A percentile compares a stretch with the other conserved stretches of the same genome.
Conservation (phyloP, 2,797 vertebrate genomes). For the Hyperoplus lanceolatus region DNA sequence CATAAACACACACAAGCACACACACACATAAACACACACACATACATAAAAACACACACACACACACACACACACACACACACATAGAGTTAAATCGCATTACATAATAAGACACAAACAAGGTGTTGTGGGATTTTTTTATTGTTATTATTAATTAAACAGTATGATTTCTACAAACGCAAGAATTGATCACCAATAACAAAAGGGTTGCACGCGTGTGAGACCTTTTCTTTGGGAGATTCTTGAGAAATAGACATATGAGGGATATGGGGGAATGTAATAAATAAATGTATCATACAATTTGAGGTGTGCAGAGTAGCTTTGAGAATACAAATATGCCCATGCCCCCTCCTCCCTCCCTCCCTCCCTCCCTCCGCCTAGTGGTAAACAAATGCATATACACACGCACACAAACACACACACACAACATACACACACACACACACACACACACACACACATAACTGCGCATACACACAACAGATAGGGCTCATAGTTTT, state of each 20-base stretch:
- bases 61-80: not conserved
- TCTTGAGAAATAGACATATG: constrained; percentile 78
- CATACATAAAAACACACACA: not conserved
- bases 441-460: constrained; percentile 18
- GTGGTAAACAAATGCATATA: constrained; percentile 35
- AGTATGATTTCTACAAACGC: constrained; percentile 83
- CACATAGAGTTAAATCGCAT: not conserved
- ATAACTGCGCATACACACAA: constrained; percentile 1
- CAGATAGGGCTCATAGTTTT: constrained; percentile 57
- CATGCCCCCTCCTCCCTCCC: constrained; percentile 38
- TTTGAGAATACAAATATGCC: constrained; percentile 77
- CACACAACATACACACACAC: constrained; percentile 11
- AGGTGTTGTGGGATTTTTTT: constrained; percentile 60
- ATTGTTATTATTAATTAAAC: constrained; percentile 81
- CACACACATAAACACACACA: too few relatives aligned
- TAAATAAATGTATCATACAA: constrained; percentile 81
- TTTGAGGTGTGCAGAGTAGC: constrained; percentile 84
- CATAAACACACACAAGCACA: too few relatives aligned
- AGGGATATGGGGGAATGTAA: constrained; percentile 53
- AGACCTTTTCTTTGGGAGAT: constrained; percentile 71
- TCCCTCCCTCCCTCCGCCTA: constrained; percentile 2
- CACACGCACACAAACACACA: constrained; percentile 25
- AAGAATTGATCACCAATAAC: constrained; percentile 82
- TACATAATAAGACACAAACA: constrained; percentile 28
- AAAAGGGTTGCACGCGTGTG: constrained; percentile 80